Evolutionary conservation across 2,888 invertebrate species (phyloP).

Genomic region (Eristalis tenax): DNA sequence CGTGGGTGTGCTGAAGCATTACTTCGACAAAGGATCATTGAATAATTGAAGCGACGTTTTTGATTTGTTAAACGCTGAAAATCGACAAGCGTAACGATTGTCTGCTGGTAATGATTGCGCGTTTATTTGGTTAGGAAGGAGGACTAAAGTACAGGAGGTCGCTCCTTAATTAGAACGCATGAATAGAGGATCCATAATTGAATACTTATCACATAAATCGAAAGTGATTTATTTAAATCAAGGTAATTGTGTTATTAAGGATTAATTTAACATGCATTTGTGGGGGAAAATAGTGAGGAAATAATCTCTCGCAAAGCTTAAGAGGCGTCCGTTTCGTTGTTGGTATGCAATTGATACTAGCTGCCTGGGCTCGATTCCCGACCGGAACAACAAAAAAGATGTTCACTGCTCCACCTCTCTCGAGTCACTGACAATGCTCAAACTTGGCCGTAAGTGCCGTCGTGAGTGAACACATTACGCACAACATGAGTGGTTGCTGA

Average conservation of each 20-base stretch:
- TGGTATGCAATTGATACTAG: too few relatives aligned
- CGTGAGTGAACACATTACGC: too few relatives aligned
- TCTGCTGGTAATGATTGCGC: slow-evolving; percentile 7
- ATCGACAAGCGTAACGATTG: slow-evolving; percentile 33
- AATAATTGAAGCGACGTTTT: slow-evolving; percentile 57
- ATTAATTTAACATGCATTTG: too few relatives aligned
- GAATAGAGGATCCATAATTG: neutral
- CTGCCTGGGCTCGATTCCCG: too few relatives aligned
- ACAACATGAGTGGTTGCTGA: too few relatives aligned
- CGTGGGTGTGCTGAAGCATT: slow-evolving; percentile 29
- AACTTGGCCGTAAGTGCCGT: too few relatives aligned
- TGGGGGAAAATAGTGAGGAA: too few relatives aligned
- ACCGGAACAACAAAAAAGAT: too few relatives aligned
- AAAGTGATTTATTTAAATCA: neutral
- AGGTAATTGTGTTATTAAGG: neutral
- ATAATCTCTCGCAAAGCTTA: too few relatives aligned
- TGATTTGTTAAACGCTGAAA: slow-evolving; percentile 43
- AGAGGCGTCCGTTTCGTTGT: too few relatives aligned
- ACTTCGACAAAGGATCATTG: slow-evolving; percentile 55
- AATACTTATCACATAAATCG: neutral
- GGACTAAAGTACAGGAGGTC: neutral
- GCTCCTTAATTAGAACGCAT: slow-evolving; percentile 13
- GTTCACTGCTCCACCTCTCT: too few relatives aligned
- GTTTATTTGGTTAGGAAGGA: slow-evolving; percentile 2
- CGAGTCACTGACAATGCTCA: too few relatives aligned